phyloP scores from a whole-genome alignment of 2,888 invertebrate species.

The Parnassius glacialis region DNA sequence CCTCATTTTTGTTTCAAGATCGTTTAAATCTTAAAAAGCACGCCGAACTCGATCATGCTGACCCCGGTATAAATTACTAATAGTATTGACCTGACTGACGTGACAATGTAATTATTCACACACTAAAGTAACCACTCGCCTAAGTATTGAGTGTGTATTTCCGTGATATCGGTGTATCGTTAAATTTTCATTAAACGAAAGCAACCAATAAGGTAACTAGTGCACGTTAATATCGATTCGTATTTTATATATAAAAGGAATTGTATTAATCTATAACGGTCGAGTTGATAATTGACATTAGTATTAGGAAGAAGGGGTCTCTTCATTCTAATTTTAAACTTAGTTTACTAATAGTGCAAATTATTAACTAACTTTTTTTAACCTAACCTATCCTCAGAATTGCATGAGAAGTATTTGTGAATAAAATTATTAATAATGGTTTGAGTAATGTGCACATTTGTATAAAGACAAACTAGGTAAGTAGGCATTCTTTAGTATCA shows the following conservation, averaged over 20 bases:
- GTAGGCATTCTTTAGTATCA: background rate
- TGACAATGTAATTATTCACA: conserved; percentile 42
- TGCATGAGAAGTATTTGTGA: background rate
- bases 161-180: conserved; percentile 29
- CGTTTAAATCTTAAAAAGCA: conserved; percentile 42
- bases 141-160: conserved; percentile 1
- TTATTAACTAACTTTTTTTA: background rate
- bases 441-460: background rate
- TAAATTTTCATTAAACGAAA: conserved; percentile 8
- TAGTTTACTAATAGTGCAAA: background rate
- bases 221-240: conserved; percentile 13
- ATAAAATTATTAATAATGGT: background rate
- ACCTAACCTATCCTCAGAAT: conserved; percentile 1
- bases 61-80: conserved; percentile 52
- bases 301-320: conserved; percentile 6
- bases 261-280: background rate
- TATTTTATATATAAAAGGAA: background rate
- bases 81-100: conserved; percentile 52
- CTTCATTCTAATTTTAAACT: conserved; percentile 1
- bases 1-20: conserved; percentile 35
- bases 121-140: background rate
- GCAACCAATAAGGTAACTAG: conserved; percentile 10
- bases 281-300: background rate
- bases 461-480: conserved; percentile 5
- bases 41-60: conserved; percentile 55